These are phyloP conservation scores for Nephila pilipes DNA, from an alignment of 1,140 invertebrate species.

Conservation along the genomic window DNA sequence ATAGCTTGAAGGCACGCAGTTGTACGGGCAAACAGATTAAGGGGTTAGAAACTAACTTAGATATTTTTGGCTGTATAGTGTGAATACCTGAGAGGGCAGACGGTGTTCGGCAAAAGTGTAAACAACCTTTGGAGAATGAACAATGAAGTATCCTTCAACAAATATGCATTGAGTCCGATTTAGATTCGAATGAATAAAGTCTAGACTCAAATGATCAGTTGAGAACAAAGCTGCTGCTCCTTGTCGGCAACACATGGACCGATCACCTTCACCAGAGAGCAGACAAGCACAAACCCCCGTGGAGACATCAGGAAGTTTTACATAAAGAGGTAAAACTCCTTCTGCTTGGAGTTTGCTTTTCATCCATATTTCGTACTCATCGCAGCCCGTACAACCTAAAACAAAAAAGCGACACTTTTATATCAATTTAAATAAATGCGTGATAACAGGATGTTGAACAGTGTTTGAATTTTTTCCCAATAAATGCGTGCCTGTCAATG, in stretches of 20 bases:
- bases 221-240: constrained; percentile 15
- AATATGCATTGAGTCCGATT: neutral
- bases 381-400: constrained; percentile 31
- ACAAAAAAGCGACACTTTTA: neutral
- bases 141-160: constrained; percentile 44
- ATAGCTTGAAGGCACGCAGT: no score
- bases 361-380: constrained; percentile 12
- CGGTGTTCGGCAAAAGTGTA: neutral
- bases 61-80: no score
- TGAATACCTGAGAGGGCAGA: neutral
- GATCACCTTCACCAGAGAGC: neutral
- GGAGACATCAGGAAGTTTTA: neutral
- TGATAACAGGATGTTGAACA: no score
- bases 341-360: neutral
- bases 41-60: no score
- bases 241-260: constrained; percentile 23
- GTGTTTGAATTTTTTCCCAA: no score
- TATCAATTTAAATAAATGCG: no score
- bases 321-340: neutral
- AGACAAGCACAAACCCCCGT: constrained; percentile 50
- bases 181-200: neutral
- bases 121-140: constrained; percentile 38
- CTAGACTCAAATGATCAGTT: neutral
- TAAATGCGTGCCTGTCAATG: no score
- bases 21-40: no score